Evolutionary conservation across 2,888 invertebrate species (phyloP).

Genomic region (Gisinianus flammeolus): DNA sequence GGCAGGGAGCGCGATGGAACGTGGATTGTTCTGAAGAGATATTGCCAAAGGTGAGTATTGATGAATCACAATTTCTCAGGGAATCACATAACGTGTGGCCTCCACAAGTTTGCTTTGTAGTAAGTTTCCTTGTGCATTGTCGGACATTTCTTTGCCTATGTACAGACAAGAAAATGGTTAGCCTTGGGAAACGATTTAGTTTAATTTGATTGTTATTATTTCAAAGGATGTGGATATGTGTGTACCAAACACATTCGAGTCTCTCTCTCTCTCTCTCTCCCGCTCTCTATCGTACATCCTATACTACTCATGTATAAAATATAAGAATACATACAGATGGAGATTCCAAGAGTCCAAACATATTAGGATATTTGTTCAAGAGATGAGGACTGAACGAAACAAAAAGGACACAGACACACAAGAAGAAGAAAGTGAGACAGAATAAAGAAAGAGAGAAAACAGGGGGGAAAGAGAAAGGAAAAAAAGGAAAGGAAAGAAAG

Average conservation of each 20-base stretch:
- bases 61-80: too few relatives aligned
- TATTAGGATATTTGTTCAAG: background rate
- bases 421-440: background rate
- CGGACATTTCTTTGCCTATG: slow-evolving; percentile 76
- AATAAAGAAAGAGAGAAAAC: background rate
- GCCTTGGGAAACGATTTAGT: slow-evolving; percentile 46
- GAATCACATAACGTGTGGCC: slow-evolving; percentile 49
- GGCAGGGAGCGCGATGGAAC: background rate
- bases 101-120: slow-evolving; percentile 69
- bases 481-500: slow-evolving; percentile 8
- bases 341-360: background rate
- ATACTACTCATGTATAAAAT: background rate
- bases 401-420: background rate
- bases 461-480: background rate
- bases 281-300: background rate
- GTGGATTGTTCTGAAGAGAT: background rate
- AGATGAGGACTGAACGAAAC: background rate
- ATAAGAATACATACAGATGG: slow-evolving; percentile 11
- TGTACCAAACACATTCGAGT: background rate
- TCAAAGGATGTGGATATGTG: slow-evolving; percentile 24
- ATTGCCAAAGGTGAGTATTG: background rate
- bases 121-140: slow-evolving; percentile 90
- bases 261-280: too few relatives aligned
- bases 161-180: slow-evolving; percentile 14
- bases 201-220: slow-evolving; percentile 55